Base-by-base conservation (phyloP, 2,888 invertebrate genomes). In the Amitus sp. region DNA sequence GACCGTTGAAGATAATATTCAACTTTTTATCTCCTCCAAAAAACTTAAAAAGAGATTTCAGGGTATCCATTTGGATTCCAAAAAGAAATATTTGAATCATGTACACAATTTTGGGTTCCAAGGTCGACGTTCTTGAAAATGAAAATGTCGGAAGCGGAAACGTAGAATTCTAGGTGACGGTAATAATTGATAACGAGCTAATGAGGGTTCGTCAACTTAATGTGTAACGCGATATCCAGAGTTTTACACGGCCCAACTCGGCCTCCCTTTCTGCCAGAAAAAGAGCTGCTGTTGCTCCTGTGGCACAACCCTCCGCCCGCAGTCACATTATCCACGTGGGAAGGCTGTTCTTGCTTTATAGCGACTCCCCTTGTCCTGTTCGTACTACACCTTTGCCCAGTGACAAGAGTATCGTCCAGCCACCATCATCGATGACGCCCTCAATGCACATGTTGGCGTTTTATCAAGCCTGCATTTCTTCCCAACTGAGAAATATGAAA, bases 241-340 rank as follows among this genome's bases (percentile, higher is more conserved):
- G 62, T 72, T 73, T 73, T 74, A 69, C 68, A 57, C 58, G 53
- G 50, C 53, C 60, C 58, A 65, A 64, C 66, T 51, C 68, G 70
- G 63, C 62, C 68, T 63, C 66, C 61, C 69, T 56, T 9, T n/a
- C n/a, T n/a, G n/a, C 62, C 60, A 61, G 53, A 54, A 53, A 53
- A 62, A 43, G 48, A 53, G 17, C n/a, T n/a, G n/a, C n/a, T n/a
- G n/a, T n/a, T n/a, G n/a, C n/a, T n/a, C n/a, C n/a, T n/a, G n/a
- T n/a, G n/a, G n/a, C n/a, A 27, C 53, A 47, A 15, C 43, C 62
- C 52, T 55, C 55, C 51, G 70, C 80, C 79, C 78, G 76, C 76
- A 79, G 80, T 76, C 72, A 81, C 70, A 74, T 74, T 78, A 80
- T 79, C 80, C 80, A 80, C 80, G 80, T 81, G 80, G 77, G 80